Evolutionary conservation across 2,113 vertebrate species (phyloP), one percentile per base, ranked within the genome.

Genomic region (Myiagra hebetior): DNA sequence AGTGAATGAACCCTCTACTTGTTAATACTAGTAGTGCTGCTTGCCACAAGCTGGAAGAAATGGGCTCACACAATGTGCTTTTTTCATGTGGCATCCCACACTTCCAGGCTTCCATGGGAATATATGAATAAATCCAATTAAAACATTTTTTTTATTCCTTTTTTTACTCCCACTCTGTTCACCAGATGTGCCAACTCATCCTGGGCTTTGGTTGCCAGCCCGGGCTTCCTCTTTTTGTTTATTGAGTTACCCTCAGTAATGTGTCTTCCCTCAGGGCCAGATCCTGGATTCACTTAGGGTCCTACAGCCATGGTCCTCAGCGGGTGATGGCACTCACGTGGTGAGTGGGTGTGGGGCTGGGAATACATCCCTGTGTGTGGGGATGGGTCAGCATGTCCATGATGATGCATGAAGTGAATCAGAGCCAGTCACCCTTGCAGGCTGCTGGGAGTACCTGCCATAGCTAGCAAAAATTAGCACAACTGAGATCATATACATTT

Each of bases 401-500:
- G 0, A 13, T 16, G 42, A 42, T 41, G 63, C 23, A 50, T n/a
- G 31, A 42, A 74, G 59, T 24, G 26, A 12, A 44, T 46, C 52
- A 60, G 62, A 94, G 49, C 74, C 0, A 0, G 22, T 82, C 69
- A 52, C 69, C 23, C 73, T 78, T 3, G 2, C 64, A 35, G 56
- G 20, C 52, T 67, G 64, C 39, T 81, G 73, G 74, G 37, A 84
- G 44, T 60, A 74, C 73, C 91, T 86, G 73, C 79, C 92, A 72
- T 10, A 81, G 79, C 68, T 78, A 75, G 76, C 64, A 93, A 91
- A 95, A 95, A 90, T 88, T 90, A 93, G 79, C 90, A 91, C 83
- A 81, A 84, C 64, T 81, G 90, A 92, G 90, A 78, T 91, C 83
- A 91, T 89, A 92, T 68, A 82, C 76, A 87, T 96, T 94, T 96